phyloP scores from a whole-genome alignment of 92 coral and sea anemone genomes.

The Bergia puertoricense region DNA sequence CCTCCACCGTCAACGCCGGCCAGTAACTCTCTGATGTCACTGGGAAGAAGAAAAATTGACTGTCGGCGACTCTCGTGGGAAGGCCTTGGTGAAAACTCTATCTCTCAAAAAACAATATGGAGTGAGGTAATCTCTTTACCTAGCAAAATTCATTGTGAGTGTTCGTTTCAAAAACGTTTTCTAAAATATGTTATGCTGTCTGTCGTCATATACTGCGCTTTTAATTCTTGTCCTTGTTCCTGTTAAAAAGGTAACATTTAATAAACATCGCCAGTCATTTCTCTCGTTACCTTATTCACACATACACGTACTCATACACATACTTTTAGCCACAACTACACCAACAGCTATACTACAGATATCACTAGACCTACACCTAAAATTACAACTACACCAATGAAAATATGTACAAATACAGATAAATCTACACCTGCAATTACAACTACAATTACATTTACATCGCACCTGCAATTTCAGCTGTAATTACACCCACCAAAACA shows the following conservation, averaged over 20 bases:
- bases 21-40: conserved; percentile 61
- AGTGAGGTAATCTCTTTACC: conserved; percentile 54
- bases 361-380: too few species aligned
- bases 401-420: too few species aligned
- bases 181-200: background rate
- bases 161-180: background rate
- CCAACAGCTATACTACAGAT: too few species aligned
- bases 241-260: too few species aligned
- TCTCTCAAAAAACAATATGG: conserved; percentile 65
- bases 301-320: background rate
- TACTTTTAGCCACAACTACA: too few species aligned
- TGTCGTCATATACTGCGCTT: background rate
- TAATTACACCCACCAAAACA: too few species aligned
- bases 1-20: conserved; percentile 72
- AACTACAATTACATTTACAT: too few species aligned
- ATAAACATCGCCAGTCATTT: too few species aligned
- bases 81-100: conserved; percentile 55
- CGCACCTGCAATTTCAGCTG: too few species aligned
- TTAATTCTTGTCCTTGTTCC: background rate
- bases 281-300: background rate
- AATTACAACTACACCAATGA: too few species aligned
- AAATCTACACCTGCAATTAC: too few species aligned
- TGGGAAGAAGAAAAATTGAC: conserved; percentile 46
- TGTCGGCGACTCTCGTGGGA: conserved; percentile 80
- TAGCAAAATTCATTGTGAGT: too few species aligned